A percentile compares a stretch with the other conserved stretches of the same genome.
phyloP scores from a whole-genome alignment of 2,797 vertebrate genomes.

The Odontamblyopus lacepedii region DNA sequence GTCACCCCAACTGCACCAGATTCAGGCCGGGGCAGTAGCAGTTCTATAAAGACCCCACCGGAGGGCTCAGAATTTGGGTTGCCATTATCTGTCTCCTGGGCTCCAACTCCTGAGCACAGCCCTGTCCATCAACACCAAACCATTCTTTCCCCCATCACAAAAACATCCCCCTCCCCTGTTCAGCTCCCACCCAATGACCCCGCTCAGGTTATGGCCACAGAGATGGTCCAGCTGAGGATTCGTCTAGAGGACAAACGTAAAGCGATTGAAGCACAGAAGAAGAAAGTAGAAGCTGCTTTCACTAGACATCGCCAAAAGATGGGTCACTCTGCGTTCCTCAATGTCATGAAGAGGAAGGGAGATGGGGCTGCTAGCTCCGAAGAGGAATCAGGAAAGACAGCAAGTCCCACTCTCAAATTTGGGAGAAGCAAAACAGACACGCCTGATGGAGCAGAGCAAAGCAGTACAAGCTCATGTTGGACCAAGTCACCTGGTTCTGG shows the following conservation, averaged over 20 bases:
- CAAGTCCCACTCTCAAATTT: slow-evolving; percentile 68
- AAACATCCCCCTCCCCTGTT: slow-evolving; percentile 37
- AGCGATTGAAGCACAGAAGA: slow-evolving; percentile 98
- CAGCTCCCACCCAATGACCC: slow-evolving; percentile 83
- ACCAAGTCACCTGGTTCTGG: slow-evolving; percentile 80
- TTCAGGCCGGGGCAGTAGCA: slow-evolving; percentile 75
- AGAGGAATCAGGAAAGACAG: slow-evolving; percentile 80
- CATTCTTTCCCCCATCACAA: slow-evolving; percentile 22
- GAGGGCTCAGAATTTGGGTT: slow-evolving; percentile 91
- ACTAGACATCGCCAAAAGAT: slow-evolving; percentile 92
- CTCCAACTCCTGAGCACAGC: slow-evolving; percentile 87
- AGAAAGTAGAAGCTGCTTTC: slow-evolving; percentile 96
- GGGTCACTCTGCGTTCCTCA: slow-evolving; percentile 95
- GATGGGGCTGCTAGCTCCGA: slow-evolving; percentile 83
- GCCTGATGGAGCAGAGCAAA: slow-evolving; percentile 80
- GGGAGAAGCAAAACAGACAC: slow-evolving; percentile 80
- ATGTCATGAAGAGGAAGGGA: slow-evolving; percentile 92
- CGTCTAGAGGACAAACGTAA: slow-evolving; percentile 95
- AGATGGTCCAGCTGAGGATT: slow-evolving; percentile 96
- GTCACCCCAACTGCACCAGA: slow-evolving; percentile 84
- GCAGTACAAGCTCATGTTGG: slow-evolving; percentile 71
- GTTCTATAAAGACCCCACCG: slow-evolving; percentile 93
- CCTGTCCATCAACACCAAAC: slow-evolving; percentile 74
- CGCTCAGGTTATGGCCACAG: slow-evolving; percentile 92
- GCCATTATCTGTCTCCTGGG: slow-evolving; percentile 90